Base-by-base conservation (phyloP, 2,888 invertebrate species). In the Pandemis corylana region DNA sequence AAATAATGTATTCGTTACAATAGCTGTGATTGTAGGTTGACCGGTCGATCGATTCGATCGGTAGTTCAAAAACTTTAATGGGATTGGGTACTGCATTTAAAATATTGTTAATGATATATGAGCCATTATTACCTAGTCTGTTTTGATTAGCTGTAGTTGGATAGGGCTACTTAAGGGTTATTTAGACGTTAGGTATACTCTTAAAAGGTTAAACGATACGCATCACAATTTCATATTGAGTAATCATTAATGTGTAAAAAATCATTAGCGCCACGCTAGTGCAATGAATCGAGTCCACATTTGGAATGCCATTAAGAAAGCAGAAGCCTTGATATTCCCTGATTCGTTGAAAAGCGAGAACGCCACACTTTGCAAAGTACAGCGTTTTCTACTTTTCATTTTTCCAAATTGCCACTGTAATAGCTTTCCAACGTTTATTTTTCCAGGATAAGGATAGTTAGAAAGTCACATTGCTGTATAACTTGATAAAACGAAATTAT, bases 381-480 rank as follows among this genome's bases (percentile, higher is more conserved):
- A 28, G 59, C 59, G 59, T 59, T 59, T 59, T 59, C 59, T 12
- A 5, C 28, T 59, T 59, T 59, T 28, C 5, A 5, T 61, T 68
- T 28, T 46, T 75, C 53, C 20, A 56, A 75, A 67, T 42, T 56
- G 66, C 66, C 15, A 12, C 56, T 56, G 63, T 69, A 49, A 65
- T 42, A 66, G 13, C 62, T n/a, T 65, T 6, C 44, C 51, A 42
- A 51, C 62, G 46, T 82, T 86, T 86, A 77, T 85, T 82, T 89
- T 93, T 93, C 82, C 92, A 92, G 92, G 86, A 82, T 89, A 83
- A 90, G 92, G 78, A 85, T 92, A 87, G 86, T 91, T 89, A 92
- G 89, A 89, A 93, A 93, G 87, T 92, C 91, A 61, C 90, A 90
- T 90, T 93, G 91, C 91, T 87, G 91, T 90, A 90, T 93, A 85